Conservation (phyloP, 2,797 vertebrate genomes). For the Dicrostonyx torquatus region DNA sequence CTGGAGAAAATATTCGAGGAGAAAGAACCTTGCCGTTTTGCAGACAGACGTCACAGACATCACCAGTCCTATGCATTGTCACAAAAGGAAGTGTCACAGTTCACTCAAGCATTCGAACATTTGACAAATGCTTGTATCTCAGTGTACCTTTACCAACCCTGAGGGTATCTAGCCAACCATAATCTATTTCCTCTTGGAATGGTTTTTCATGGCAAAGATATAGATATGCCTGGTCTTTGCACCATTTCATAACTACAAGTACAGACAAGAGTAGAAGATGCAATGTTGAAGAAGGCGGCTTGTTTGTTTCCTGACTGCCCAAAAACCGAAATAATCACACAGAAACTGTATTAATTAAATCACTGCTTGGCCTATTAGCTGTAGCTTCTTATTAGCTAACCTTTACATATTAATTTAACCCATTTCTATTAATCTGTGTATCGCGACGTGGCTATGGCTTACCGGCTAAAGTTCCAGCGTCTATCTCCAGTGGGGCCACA, state of each 20-base stretch:
- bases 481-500: no score
- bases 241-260: rapidly evolving
- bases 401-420: no score
- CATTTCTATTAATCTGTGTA: no score
- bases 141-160: neutral
- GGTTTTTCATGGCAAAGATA: neutral
- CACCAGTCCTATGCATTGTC: neutral
- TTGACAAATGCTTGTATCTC: neutral
- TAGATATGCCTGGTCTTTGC: neutral
- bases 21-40: neutral
- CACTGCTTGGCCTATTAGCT: no score
- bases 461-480: no score
- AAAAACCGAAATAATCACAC: no score
- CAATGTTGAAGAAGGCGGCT: no score
- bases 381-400: no score
- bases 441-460: no score
- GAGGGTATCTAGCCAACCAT: rapidly evolving
- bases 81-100: no score
- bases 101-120: rapidly evolving
- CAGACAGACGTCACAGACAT: neutral
- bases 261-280: neutral
- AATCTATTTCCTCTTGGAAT: neutral
- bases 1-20: neutral
- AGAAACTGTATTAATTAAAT: no score
- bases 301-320: no score